Percentiles rank a stretch among this genome's conserved stretches.
Conservation (phyloP, 2,113 vertebrate species). For the Salvelinus alpinus region DNA sequence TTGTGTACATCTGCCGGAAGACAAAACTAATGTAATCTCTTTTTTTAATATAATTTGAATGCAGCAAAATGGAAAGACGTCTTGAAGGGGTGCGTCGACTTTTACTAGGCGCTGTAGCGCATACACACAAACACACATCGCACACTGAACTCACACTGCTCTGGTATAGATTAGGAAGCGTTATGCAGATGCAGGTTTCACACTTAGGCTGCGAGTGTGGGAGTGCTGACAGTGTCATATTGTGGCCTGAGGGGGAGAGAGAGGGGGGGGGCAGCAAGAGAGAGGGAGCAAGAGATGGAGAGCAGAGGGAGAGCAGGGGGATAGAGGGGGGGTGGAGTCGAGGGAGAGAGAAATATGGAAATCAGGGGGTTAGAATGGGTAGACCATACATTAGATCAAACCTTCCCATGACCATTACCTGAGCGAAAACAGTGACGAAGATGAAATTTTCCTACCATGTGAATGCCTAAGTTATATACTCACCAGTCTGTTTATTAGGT, state of each 20-base stretch:
- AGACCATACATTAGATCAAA: neutral
- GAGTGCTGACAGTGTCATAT: neutral
- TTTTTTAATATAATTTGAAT: no score
- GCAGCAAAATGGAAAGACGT: no score
- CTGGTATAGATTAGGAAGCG: slow-evolving; percentile 2
- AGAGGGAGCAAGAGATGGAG: neutral
- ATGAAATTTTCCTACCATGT: no score
- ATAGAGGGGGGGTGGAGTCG: neutral
- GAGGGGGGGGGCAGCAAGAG: neutral
- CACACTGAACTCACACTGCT: neutral
- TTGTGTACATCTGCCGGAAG: no score
- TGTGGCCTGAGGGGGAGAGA: neutral
- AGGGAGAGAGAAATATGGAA: neutral
- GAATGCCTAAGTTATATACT: no score
- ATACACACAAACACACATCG: slow-evolving; percentile 15
- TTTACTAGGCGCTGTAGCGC: no score
- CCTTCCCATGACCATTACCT: no score
- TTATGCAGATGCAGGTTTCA: slow-evolving; percentile 10
- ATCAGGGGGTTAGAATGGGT: neutral
- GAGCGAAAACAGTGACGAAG: no score
- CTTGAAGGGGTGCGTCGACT: no score
- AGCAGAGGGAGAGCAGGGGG: neutral
- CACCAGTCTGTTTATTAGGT: no score
- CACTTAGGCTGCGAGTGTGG: neutral
- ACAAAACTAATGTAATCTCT: no score